Base-by-base conservation (phyloP, 2,797 vertebrate species). In the Neosalanx taihuensis region DNA sequence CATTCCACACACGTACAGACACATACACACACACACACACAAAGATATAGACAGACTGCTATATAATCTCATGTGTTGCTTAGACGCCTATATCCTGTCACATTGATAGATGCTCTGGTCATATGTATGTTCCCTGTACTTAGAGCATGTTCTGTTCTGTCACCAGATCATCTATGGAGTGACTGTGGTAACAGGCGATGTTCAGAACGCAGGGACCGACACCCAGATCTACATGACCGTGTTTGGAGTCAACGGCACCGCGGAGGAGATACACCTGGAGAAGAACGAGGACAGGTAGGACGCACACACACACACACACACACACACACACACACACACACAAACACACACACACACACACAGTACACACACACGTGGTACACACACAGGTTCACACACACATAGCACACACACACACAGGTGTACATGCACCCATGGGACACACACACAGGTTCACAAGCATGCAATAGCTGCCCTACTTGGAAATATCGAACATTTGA, bases 241-340 rank as follows among this genome's bases (percentile, higher is more conserved):
- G 74, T 99, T 97, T 2, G 97, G 97, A 77, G 91, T 91, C 86
- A 95, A 95, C 0, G 98, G 98, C 61, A 95, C 88, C 81, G 94
- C 96, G 0, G 96, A 97, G 78, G 98, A 99, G 86, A 93, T 97
- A 77, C 87, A 90, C 67, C 91, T 99, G 79, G 92, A 93, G 37
- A 99, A 99, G 89, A 94, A 95, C 18, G 96, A 95, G 80, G 94
- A 95, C 91, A 95, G 98, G 98, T 99, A 58, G 83, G 1, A 49
- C 20, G 20, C 17, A 26, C 53, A 35, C 13, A 5, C n/a, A 26
- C 3, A 20, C 70, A 13, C 49, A 56, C 5, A n/a, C 17, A 62
- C 5, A 37, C 15, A 59, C 63, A 67, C 58, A 23, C 41, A 64
- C 58, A 67, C 12, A 46, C 60, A 15, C 2, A 3, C 9, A 7